These are phyloP conservation scores for Ia io DNA, from an alignment of 2,113 vertebrate genomes.

Conservation along the genomic window DNA sequence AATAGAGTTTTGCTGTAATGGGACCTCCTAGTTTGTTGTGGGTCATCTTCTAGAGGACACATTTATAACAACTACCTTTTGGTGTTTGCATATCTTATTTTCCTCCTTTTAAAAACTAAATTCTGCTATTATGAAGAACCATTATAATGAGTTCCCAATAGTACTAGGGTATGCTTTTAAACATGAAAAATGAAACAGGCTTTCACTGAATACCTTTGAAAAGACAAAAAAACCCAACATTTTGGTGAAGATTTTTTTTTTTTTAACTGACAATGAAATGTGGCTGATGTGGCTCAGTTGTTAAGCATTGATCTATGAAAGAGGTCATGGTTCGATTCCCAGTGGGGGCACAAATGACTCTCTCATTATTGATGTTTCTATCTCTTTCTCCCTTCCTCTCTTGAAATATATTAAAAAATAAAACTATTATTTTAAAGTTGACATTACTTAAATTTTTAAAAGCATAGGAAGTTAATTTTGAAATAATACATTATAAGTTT, in stretches of 20 bases:
- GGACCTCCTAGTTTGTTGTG: neutral
- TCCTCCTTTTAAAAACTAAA: slow-evolving; percentile 23
- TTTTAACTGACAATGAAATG: neutral
- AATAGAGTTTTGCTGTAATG: neutral
- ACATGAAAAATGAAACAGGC: neutral
- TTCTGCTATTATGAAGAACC: slow-evolving; percentile 10
- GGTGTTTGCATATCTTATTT: neutral
- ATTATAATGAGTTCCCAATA: neutral
- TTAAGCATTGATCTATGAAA: too few species aligned
- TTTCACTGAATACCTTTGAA: neutral
- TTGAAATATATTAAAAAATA: too few species aligned
- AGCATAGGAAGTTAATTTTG: neutral
- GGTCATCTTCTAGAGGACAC: neutral
- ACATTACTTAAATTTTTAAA: neutral
- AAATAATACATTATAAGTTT: neutral
- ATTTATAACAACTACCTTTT: neutral
- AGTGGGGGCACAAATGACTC: too few species aligned
- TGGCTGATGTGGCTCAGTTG: too few species aligned
- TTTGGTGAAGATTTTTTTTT: neutral
- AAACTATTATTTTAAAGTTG: neutral
- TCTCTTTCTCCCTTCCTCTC: too few species aligned
- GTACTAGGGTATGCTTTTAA: neutral
- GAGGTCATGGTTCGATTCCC: too few species aligned
- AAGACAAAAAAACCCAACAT: neutral
- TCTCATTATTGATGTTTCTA: too few species aligned